Evolutionary conservation across 2,888 invertebrate genomes (phyloP).

Genomic region (Uropetala carovei): DNA sequence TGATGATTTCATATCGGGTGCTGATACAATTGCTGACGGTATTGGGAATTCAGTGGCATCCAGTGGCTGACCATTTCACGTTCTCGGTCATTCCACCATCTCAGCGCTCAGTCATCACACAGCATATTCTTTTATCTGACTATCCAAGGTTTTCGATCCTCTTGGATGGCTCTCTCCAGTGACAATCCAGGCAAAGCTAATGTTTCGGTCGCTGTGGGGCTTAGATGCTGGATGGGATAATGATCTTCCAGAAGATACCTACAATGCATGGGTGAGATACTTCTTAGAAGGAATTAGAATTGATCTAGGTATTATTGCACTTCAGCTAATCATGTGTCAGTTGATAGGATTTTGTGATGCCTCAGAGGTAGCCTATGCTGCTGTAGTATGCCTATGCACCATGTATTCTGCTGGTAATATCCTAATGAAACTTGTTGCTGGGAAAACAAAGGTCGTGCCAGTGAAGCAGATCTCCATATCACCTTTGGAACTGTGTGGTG

Average conservation of each 20-base stretch:
- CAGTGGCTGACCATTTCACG: neutral
- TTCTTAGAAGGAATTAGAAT: neutral
- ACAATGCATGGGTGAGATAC: neutral
- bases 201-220: neutral
- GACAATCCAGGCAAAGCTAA: neutral
- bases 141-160: neutral
- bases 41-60: neutral
- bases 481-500: no score
- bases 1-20: neutral
- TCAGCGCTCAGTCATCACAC: neutral
- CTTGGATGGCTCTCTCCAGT: neutral
- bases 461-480: no score
- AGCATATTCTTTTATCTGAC: neutral
- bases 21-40: neutral
- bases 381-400: neutral
- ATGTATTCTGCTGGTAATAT: no score
- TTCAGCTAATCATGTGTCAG: neutral
- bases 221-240: neutral
- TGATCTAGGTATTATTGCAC: neutral
- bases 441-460: no score
- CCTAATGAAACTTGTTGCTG: no score
- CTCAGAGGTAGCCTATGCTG: neutral
- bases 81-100: neutral
- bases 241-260: neutral
- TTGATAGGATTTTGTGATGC: constrained; percentile 8